Conservation (phyloP, 2,113 vertebrate species). For the Epinephelus fuscoguttatus region DNA sequence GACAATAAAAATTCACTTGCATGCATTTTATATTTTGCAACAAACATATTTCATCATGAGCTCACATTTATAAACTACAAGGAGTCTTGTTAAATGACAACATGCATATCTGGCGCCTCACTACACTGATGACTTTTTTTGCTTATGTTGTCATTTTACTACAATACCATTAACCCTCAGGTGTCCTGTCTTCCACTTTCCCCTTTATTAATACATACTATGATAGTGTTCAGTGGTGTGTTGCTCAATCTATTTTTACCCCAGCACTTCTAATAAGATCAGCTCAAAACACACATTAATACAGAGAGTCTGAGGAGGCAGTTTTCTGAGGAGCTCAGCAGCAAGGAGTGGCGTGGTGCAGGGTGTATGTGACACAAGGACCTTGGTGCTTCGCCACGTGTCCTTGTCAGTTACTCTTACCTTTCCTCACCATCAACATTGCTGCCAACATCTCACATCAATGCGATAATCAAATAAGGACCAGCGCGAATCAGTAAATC, state of each 20-base stretch:
- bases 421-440: constrained; percentile 65
- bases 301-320: constrained; percentile 63
- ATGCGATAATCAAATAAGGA: constrained; percentile 74
- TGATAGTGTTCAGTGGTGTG: constrained; percentile 37
- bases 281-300: constrained; percentile 67
- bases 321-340: constrained; percentile 74
- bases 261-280: constrained; percentile 65
- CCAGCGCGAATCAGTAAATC: constrained; percentile 65
- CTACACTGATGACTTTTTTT: constrained; percentile 30
- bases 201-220: constrained; percentile 28
- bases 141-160: constrained; percentile 52
- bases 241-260: constrained; percentile 60
- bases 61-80: not conserved
- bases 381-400: constrained; percentile 64
- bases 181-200: constrained; percentile 45
- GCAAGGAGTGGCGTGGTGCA: constrained; percentile 42
- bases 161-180: constrained; percentile 67
- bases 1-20: not conserved
- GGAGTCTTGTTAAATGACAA: constrained; percentile 2
- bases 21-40: not conserved
- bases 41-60: not conserved
- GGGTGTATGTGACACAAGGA: constrained; percentile 59
- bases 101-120: constrained; percentile 2
- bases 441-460: constrained; percentile 72
- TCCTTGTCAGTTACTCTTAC: constrained; percentile 79